Evolutionary conservation across 2,797 vertebrate species (phyloP).

Genomic region (Gambelia wislizenii): DNA sequence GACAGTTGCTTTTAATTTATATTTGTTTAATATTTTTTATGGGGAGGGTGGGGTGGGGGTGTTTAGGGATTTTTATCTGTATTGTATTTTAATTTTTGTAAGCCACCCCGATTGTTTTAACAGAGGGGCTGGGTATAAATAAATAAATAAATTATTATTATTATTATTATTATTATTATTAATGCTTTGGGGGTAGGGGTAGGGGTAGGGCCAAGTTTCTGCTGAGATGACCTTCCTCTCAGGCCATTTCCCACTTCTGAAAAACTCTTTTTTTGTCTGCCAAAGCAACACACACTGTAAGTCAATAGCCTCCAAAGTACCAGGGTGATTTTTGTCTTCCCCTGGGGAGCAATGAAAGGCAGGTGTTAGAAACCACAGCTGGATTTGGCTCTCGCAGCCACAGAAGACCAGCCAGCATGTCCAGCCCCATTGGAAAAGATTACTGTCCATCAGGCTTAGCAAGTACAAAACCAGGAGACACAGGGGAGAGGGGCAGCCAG

Average conservation of each 20-base stretch:
- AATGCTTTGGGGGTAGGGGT: no score
- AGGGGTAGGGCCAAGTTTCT: not conserved
- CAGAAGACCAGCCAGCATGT: not conserved
- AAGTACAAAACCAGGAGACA: not conserved
- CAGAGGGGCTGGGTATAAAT: no score
- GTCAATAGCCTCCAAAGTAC: not conserved
- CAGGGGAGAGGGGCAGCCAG: not conserved
- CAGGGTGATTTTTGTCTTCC: not conserved
- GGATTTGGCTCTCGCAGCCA: not conserved
- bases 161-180: no score
- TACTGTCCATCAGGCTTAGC: conserved; percentile 41
- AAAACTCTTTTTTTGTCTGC: not conserved
- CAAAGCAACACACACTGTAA: not conserved
- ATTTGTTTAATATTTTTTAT: no score
- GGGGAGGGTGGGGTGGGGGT: no score
- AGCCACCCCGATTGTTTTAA: no score
- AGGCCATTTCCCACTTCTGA: not conserved
- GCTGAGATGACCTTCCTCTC: not conserved
- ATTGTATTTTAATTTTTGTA: no score
- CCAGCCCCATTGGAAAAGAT: conserved; percentile 2
- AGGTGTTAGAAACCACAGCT: not conserved
- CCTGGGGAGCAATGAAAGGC: conserved; percentile 8
- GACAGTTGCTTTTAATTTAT: no score
- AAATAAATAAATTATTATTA: no score
- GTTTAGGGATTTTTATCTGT: no score